Base-by-base conservation (phyloP, 2,113 vertebrate genomes). In the Eulacestoma nigropectus region DNA sequence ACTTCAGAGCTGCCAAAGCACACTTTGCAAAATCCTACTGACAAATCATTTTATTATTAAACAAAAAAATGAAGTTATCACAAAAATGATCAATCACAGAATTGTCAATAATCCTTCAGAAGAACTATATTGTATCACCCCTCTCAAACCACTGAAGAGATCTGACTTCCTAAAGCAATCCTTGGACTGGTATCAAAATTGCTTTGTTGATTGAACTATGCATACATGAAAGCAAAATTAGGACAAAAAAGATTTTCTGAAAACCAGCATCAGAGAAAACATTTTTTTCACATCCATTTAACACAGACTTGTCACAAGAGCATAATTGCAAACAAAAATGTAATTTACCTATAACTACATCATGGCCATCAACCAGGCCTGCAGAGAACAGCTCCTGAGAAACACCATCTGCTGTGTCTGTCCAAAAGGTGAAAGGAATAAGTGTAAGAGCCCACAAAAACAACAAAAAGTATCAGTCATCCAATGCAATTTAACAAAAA, bases 301-400 rank as follows among this genome's bases (percentile, higher is more conserved):
- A 62, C 46, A 80, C 35, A 96, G 77, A 96, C 63, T 91, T 89
- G 69, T 73, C 92, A 95, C 89, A 93, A 93, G 94, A 96, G 90
- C 10, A 14, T 96, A 78, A 97, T 75, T 93, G 87, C 84, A 97
- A 97, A 96, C 73, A 89, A 97, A 98, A 98, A 97, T 93, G 88
- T 96, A 96, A 98, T 97, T 99, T 99, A 99, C 99, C 99, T 97
- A 99, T 98, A 97, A 99, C 98, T 97, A 99, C 99, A 98, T 99
- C 99, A 42, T 98, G 99, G 73, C 99, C 99, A 81, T 99, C 98
- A 97, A 99, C 99, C 86, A 99, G 98, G 96, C 99, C 99, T 80
- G 99, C 99, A 57, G 99, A 99, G 98, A 99, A 99, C 94, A 99
- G 98, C 96, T 99, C 99, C 98, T 99, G 99, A 98, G 99, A 99